These are phyloP conservation scores for Melanostigma gelatinosum DNA, from an alignment of 2,113 vertebrate genomes.

Conservation along the genomic window DNA sequence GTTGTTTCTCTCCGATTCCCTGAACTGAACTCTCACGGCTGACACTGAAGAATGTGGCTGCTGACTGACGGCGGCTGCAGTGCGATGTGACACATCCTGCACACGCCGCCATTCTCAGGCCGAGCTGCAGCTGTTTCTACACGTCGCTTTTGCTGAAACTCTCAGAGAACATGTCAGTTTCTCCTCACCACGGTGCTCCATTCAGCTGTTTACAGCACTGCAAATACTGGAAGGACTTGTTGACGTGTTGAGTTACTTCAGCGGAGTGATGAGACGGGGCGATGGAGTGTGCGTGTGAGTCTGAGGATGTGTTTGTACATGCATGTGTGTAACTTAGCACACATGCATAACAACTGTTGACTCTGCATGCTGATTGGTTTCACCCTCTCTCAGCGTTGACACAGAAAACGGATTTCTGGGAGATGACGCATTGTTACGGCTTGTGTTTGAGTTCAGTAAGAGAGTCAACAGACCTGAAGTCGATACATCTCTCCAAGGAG, in stretches of 20 bases:
- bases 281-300: conserved; percentile 9
- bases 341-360: conserved; percentile 17
- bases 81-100: conserved; percentile 24
- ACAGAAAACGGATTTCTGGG: conserved; percentile 36
- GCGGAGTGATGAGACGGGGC: conserved; percentile 7
- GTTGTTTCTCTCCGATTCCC: not conserved
- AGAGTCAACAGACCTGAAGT: conserved; percentile 1
- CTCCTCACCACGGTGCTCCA: not conserved
- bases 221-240: not conserved
- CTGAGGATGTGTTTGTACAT: conserved; percentile 18
- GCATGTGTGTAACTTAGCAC: not conserved
- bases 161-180: conserved; percentile 11
- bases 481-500: not conserved
- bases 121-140: conserved; percentile 37
- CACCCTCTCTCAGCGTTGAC: conserved; percentile 10
- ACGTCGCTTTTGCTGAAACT: conserved; percentile 18
- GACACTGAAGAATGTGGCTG: not conserved
- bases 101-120: conserved; percentile 14
- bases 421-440: conserved; percentile 31
- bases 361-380: conserved; percentile 9
- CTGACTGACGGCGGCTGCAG: not conserved
- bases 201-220: conserved; percentile 3
- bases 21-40: not conserved
- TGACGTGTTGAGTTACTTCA: not conserved
- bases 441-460: conserved; percentile 16